These are phyloP conservation scores for Serranochromis macrocephalus DNA, from an alignment of 2,113 vertebrate species.

Conservation along the genomic window DNA sequence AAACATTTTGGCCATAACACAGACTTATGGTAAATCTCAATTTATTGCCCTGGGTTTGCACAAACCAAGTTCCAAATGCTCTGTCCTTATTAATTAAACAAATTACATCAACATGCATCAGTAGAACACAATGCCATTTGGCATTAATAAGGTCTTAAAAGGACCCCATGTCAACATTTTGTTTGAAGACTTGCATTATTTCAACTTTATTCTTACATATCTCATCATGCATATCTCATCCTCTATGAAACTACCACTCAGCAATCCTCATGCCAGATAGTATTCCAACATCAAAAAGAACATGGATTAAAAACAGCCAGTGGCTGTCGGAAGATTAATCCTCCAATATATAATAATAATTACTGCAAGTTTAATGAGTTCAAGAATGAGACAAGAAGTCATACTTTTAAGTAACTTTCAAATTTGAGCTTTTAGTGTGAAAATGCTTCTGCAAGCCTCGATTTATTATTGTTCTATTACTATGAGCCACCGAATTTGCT, in stretches of 20 bases:
- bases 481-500: background rate
- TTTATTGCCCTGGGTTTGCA: fast-evolving
- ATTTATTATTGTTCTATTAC: background rate
- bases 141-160: background rate
- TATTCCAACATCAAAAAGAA: background rate
- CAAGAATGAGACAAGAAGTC: background rate
- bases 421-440: background rate
- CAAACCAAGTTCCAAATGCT: fast-evolving
- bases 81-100: background rate
- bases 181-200: background rate
- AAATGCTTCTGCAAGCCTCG: background rate
- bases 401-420: background rate
- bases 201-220: background rate
- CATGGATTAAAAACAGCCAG: background rate
- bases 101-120: background rate
- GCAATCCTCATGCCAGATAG: background rate
- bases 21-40: background rate
- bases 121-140: background rate
- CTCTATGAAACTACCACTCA: background rate
- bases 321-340: background rate
- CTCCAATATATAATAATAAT: background rate
- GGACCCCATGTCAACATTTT: fast-evolving
- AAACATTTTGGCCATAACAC: background rate
- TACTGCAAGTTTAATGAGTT: background rate
- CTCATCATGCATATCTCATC: background rate